Conservation (phyloP, 2,888 invertebrate genomes). For the Lasioglossum marginatum region DNA sequence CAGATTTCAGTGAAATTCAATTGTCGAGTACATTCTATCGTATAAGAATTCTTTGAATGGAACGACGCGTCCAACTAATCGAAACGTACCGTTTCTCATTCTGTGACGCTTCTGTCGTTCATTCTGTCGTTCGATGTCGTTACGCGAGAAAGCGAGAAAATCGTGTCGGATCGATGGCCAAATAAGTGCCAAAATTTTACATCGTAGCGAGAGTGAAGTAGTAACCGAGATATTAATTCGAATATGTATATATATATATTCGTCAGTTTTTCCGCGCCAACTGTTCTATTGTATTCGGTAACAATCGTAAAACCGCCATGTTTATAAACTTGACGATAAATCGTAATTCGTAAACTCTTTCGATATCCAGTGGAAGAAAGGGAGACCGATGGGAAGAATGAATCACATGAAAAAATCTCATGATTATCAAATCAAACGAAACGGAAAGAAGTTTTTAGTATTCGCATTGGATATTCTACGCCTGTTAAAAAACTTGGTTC, state of each 20-base stretch:
- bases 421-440: too few species aligned
- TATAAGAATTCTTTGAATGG: not conserved
- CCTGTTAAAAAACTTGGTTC: not conserved
- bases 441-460: not conserved
- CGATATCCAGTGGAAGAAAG: slow-evolving; percentile 30
- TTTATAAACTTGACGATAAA: not conserved
- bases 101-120: slow-evolving; percentile 2
- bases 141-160: not conserved
- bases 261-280: slow-evolving; percentile 18
- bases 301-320: not conserved
- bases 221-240: not conserved
- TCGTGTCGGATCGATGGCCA: slow-evolving; percentile 14
- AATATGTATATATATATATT: slow-evolving; percentile 23
- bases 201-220: not conserved
- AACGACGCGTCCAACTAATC: not conserved
- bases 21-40: not conserved
- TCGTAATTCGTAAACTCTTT: not conserved
- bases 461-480: not conserved
- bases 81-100: slow-evolving; percentile 7
- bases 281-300: slow-evolving; percentile 19
- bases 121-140: not conserved
- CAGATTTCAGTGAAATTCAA: slow-evolving; percentile 3
- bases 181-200: slow-evolving; percentile 53
- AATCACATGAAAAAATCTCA: not conserved
- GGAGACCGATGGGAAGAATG: slow-evolving; percentile 21